A percentile compares a stretch with the other conserved stretches of the same genome.
These are phyloP conservation scores for Oenanthe oenanthe DNA, from an alignment of 2,113 vertebrate genomes.

Conservation along the genomic window DNA sequence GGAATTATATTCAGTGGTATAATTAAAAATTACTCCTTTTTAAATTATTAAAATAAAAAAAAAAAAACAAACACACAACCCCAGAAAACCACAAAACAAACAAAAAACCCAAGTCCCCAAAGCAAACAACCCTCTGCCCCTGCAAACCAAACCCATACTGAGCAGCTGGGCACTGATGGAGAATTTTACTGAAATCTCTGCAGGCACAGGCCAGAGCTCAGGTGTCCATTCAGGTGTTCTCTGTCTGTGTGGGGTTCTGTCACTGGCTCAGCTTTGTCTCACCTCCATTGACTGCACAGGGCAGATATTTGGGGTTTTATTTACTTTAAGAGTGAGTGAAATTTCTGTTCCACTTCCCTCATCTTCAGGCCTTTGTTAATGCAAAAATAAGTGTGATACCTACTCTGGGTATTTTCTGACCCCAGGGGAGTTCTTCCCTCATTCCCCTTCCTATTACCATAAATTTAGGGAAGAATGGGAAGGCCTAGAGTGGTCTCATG, in stretches of 20 bases:
- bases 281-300: neutral
- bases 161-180: neutral
- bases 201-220: neutral
- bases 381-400: neutral
- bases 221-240: neutral
- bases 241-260: neutral
- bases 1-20: neutral
- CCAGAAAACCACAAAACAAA: neutral
- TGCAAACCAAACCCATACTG: accelerated
- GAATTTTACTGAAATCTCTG: neutral
- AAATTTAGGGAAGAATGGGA: neutral
- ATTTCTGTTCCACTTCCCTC: neutral
- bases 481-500: neutral
- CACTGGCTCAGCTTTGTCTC: neutral
- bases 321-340: neutral
- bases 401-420: neutral
- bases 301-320: neutral
- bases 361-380: neutral
- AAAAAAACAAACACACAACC: neutral
- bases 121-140: neutral
- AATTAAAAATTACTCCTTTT: neutral
- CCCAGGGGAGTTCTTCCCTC: neutral
- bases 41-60: no score
- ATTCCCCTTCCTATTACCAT: neutral
- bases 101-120: neutral